Percentiles rank a stretch among this genome's conserved stretches.
phyloP scores from a whole-genome alignment of 2,113 vertebrate genomes.

The Tragelaphus imberbis region DNA sequence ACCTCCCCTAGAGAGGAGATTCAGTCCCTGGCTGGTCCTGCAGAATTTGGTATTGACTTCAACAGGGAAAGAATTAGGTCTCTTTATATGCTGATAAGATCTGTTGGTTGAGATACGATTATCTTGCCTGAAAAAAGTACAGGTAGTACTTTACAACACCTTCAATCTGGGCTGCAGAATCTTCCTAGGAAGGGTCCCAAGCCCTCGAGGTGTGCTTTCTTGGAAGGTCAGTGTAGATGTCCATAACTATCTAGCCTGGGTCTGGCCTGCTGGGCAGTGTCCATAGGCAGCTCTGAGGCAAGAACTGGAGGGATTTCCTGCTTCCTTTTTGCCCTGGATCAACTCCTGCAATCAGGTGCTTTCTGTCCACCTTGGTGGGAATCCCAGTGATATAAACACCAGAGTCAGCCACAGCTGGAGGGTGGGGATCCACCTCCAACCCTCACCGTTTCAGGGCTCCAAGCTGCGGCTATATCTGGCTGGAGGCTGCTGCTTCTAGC shows the following conservation, averaged over 20 bases:
- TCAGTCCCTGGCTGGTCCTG: not conserved
- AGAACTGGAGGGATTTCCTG: not conserved
- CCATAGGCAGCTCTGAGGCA: not conserved
- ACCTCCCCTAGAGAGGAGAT: not conserved
- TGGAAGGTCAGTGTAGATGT: not conserved
- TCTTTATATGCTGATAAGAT: not conserved
- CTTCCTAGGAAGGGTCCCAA: not conserved
- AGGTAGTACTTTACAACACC: not conserved
- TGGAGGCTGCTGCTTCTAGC: constrained; percentile 64
- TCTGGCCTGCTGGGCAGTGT: fast-evolving
- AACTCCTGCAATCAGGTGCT: not conserved
- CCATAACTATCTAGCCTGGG: not conserved
- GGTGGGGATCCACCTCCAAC: not conserved
- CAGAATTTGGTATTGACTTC: not conserved
- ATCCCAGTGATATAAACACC: not conserved
- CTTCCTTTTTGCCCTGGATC: not conserved
- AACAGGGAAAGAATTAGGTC: not conserved
- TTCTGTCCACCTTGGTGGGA: not conserved
- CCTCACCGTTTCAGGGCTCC: not conserved
- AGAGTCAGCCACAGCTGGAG: not conserved
- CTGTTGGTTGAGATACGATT: not conserved
- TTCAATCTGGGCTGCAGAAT: not conserved
- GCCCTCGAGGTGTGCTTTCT: not conserved
- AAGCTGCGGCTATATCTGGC: constrained; percentile 65
- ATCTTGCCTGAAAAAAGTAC: not conserved